Conservation (phyloP, 1,140 invertebrate species). For the Pristionchus pacificus region DNA sequence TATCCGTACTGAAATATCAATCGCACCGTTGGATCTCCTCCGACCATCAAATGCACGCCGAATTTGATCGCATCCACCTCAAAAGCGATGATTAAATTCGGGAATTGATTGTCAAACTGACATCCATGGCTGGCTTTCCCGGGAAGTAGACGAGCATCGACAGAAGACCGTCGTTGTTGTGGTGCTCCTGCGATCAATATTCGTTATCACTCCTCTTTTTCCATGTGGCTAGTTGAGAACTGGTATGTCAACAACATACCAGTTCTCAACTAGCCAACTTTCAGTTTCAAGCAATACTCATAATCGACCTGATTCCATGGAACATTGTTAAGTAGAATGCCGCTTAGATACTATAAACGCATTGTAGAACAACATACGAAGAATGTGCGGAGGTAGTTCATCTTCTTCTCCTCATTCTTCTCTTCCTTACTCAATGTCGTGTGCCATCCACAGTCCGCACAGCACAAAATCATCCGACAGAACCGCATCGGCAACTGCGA, state of each 20-base stretch:
- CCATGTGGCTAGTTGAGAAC: too few species aligned
- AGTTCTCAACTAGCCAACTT: too few species aligned
- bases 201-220: too few species aligned
- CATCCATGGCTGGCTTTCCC: neutral
- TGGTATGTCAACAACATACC: too few species aligned
- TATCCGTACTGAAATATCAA: too few species aligned
- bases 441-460: neutral
- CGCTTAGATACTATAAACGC: too few species aligned
- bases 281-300: too few species aligned
- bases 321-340: too few species aligned
- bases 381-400: neutral
- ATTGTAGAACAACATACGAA: neutral
- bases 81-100: neutral
- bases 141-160: neutral
- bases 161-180: neutral
- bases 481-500: too few species aligned
- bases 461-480: too few species aligned
- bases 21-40: neutral
- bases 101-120: neutral
- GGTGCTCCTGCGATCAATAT: neutral
- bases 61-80: neutral
- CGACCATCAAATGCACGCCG: neutral
- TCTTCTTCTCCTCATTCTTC: neutral
- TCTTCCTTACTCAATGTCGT: neutral
- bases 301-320: too few species aligned